A percentile compares a stretch with the other conserved stretches of the same genome.
phyloP scores from a whole-genome alignment of 2,888 invertebrate species.

The Euproctis similis region DNA sequence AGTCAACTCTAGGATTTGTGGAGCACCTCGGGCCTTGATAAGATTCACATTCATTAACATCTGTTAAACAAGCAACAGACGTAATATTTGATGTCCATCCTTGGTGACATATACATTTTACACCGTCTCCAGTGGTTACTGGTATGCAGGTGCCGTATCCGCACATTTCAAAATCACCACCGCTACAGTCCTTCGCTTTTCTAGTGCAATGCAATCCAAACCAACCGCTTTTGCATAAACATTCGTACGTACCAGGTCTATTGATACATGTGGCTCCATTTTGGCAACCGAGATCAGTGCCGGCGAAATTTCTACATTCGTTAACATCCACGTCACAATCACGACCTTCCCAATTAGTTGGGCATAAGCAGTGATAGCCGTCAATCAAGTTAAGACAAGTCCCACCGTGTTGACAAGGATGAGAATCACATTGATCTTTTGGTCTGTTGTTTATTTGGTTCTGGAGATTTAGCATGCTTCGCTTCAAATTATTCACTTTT shows the following conservation, averaged over 20 bases:
- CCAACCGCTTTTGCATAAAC: conserved; percentile 85
- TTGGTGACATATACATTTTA: conserved; percentile 87
- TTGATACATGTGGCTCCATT: conserved; percentile 92
- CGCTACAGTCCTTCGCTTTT: conserved; percentile 83
- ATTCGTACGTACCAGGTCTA: conserved; percentile 86
- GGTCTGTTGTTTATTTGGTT: conserved; percentile 57
- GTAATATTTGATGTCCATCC: conserved; percentile 89
- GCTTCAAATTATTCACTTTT: conserved; percentile 39
- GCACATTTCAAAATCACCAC: conserved; percentile 85
- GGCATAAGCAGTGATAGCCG: conserved; percentile 84
- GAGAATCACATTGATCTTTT: conserved; percentile 80
- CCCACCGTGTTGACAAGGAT: conserved; percentile 89
- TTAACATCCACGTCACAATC: conserved; percentile 88
- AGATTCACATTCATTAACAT: conserved; percentile 91
- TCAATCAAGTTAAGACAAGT: conserved; percentile 84
- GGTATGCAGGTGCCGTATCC: conserved; percentile 91
- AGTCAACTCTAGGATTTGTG: conserved; percentile 85
- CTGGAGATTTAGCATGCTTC: conserved; percentile 60
- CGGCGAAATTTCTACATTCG: conserved; percentile 86
- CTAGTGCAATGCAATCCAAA: conserved; percentile 89
- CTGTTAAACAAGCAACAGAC: conserved; percentile 84
- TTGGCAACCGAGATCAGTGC: conserved; percentile 93
- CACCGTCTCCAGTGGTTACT: conserved; percentile 77
- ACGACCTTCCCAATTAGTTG: conserved; percentile 81
- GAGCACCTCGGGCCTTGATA: conserved; percentile 83